Base-by-base conservation (phyloP, 2,113 vertebrate genomes). In the Isurus oxyrinchus region DNA sequence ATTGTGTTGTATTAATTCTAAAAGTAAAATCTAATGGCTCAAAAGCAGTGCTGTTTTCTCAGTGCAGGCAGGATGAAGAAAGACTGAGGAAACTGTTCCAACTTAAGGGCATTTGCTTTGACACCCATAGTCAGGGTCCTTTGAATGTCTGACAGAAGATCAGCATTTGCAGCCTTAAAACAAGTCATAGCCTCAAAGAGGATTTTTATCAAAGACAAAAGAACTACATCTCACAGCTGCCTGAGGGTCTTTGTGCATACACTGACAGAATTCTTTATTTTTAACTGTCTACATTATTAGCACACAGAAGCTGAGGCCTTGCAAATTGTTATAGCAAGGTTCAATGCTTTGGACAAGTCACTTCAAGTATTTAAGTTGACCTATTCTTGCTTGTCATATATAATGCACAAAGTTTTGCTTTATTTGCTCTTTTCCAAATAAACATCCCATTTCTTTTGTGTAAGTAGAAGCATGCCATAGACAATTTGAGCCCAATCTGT, bases 31-130 rank as follows among this genome's bases (percentile, higher is more conserved):
- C 13, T 61, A n/a, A 61, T n/a, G 55, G 31, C n/a, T 93, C 31
- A 31, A 61, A 93, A 4, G 57, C 59, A 19, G 7, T 61, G 27
- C 57, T 61, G 57, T 31, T 61, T 91, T 57, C 16, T 16, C 66
- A 53, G 44, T 69, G 66, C 21, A n/a, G 61, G 1, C 3, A 21
- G 21, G 25, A 14, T 11, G 40, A 59, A 19, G 59, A 63, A 13
- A 61, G 14, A 40, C 1, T 40, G 91, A 94, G 55, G 40, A 94
- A 88, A 94, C 7, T 96, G 31, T n/a, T 97, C 97, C 97, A 98
- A 97, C 97, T 98, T 98, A 98, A 97, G 97, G 96, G 66, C 96
- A 96, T 97, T 98, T 98, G 97, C 97, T 97, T 97, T 95, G 97
- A 97, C 97, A 97, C 97, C 97, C 97, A 49, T 97, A 96, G 97